phyloP scores from a whole-genome alignment of 2,113 vertebrate genomes.

The Gambusia affinis region DNA sequence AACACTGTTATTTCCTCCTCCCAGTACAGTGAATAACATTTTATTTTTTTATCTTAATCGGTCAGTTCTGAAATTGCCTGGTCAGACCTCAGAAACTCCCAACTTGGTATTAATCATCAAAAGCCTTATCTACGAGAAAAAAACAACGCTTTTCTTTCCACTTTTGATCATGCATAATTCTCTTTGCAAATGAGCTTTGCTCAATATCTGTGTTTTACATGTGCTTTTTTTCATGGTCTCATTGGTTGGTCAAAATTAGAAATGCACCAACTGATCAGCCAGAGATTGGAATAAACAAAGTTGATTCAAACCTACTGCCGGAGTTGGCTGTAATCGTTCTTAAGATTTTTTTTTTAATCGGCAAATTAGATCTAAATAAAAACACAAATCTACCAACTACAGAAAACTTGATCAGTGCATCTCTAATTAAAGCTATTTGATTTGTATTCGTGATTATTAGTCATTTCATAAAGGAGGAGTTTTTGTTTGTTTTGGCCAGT shows the following conservation, averaged over 20 bases:
- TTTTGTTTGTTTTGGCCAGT: too few relatives aligned
- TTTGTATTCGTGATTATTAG: not conserved
- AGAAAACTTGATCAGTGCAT: not conserved
- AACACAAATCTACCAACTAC: not conserved
- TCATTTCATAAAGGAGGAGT: not conserved
- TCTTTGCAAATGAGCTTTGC: conserved; percentile 6
- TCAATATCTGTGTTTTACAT: conserved; percentile 3
- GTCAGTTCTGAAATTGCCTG: too few relatives aligned
- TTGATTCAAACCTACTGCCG: not conserved
- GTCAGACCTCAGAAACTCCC: too few relatives aligned
- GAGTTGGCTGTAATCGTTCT: too few relatives aligned
- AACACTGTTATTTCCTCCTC: too few relatives aligned
- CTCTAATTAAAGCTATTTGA: not conserved
- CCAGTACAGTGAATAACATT: too few relatives aligned
- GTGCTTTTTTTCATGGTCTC: not conserved
- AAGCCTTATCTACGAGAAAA: too few relatives aligned
- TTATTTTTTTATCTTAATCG: too few relatives aligned
- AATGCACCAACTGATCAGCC: not conserved
- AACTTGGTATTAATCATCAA: too few relatives aligned
- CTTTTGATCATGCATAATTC: not conserved
- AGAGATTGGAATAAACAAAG: not conserved
- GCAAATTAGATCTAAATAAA: not conserved
- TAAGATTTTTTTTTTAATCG: too few relatives aligned
- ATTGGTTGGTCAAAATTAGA: not conserved
- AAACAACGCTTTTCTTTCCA: not conserved